phyloP scores from a whole-genome alignment of 2,113 vertebrate genomes.

The Stercorarius parasiticus region DNA sequence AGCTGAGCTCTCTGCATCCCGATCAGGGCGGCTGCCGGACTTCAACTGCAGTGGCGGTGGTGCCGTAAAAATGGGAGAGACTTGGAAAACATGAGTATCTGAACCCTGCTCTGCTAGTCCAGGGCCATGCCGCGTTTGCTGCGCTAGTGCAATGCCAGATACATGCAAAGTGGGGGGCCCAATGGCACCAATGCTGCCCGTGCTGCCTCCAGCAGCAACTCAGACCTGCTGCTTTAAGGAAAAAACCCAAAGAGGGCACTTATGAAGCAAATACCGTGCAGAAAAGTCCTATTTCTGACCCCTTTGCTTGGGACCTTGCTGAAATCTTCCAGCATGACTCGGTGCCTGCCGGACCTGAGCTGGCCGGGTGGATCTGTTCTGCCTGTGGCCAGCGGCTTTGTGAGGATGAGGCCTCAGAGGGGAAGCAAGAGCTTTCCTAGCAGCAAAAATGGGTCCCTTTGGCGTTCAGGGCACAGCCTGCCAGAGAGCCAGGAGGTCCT shows the following conservation, averaged over 20 bases:
- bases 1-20: background rate
- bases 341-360: background rate
- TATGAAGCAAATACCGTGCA: rapidly evolving
- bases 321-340: background rate
- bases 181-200: rapidly evolving
- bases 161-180: background rate
- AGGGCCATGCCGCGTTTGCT: background rate
- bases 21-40: background rate
- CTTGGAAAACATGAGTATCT: background rate
- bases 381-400: background rate
- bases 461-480: background rate
- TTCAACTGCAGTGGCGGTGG: rapidly evolving
- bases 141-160: rapidly evolving
- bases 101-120: background rate
- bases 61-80: background rate
- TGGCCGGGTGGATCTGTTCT: background rate
- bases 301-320: background rate
- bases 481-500: background rate
- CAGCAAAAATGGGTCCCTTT: background rate
- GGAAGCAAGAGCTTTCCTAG: background rate
- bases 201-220: background rate
- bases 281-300: background rate
- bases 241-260: background rate
- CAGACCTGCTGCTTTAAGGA: background rate
- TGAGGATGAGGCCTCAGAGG: background rate